A percentile compares a stretch with the other conserved stretches of the same genome.
These are phyloP conservation scores for Corythornis vintsioides DNA, from an alignment of 2,113 vertebrate species.

Conservation along the genomic window DNA sequence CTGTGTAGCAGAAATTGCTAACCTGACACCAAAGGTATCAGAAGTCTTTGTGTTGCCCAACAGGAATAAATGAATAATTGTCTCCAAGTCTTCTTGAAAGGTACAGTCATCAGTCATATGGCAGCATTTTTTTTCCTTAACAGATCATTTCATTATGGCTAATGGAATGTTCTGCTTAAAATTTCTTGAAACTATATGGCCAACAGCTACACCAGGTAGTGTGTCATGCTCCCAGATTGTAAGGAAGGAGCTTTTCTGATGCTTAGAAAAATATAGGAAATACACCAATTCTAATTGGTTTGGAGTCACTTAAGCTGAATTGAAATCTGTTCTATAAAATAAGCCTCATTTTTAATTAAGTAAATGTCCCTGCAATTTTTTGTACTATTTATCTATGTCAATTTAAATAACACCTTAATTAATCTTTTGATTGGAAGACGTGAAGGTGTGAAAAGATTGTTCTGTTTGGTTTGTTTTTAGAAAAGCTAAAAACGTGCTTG, in stretches of 20 bases:
- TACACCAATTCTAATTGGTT: not conserved
- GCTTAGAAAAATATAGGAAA: not conserved
- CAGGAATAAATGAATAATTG: not conserved
- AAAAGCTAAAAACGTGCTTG: not conserved
- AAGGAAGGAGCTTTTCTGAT: not conserved
- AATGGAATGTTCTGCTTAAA: not conserved
- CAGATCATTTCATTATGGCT: not conserved
- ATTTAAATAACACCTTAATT: not conserved
- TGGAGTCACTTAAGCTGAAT: not conserved
- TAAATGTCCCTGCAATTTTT: not conserved
- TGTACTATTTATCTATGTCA: not conserved
- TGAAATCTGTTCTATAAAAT: not conserved
- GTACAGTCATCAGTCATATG: not conserved
- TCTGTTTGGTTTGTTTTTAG: not conserved
- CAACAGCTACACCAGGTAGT: not conserved
- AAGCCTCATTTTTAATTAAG: not conserved
- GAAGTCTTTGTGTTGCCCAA: not conserved
- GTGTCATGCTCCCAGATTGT: rapidly evolving
- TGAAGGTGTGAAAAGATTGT: not conserved
- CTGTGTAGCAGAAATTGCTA: not conserved
- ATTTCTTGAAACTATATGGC: not conserved
- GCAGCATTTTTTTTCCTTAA: not conserved
- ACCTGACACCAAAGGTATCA: rapidly evolving
- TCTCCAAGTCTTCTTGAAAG: not conserved
- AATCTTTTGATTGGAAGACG: not conserved